phyloP scores from a whole-genome alignment of 2,888 invertebrate genomes.

The Nasonia oneida region DNA sequence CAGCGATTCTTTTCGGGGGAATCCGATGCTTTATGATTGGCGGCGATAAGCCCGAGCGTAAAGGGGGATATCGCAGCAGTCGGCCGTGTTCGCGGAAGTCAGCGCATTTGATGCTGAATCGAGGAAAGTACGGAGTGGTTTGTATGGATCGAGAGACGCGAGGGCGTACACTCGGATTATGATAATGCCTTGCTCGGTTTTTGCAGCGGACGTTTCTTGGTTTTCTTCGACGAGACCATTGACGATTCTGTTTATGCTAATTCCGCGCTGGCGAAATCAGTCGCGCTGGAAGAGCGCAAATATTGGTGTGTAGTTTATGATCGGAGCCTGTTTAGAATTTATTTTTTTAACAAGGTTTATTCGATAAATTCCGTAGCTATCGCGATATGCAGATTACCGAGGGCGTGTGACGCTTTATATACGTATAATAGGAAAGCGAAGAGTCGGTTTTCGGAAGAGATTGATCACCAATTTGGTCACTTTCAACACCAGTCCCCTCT shows the following conservation, averaged over 20 bases:
- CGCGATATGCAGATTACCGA: background rate
- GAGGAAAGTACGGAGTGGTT: background rate
- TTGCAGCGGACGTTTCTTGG: background rate
- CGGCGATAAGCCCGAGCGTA: constrained; percentile 3
- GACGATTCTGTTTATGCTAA: constrained; percentile 11
- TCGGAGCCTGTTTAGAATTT: background rate
- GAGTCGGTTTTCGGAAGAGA: background rate
- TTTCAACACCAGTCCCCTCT: background rate
- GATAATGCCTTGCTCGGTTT: background rate
- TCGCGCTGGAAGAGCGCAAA: background rate
- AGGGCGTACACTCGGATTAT: background rate
- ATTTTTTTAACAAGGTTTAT: background rate
- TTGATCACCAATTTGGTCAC: background rate
- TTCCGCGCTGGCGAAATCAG: background rate
- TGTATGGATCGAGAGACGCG: background rate
- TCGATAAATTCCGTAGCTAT: background rate
- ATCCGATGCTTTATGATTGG: constrained; percentile 35
- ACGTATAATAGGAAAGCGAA: background rate
- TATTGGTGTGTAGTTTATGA: background rate
- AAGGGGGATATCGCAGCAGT: constrained; percentile 2
- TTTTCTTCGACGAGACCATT: background rate
- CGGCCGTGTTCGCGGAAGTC: constrained; percentile 10
- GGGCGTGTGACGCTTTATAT: background rate
- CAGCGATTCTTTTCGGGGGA: background rate
- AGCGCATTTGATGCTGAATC: background rate